Base-by-base conservation (phyloP, 2,113 vertebrate genomes). In the Anser cygnoides region DNA sequence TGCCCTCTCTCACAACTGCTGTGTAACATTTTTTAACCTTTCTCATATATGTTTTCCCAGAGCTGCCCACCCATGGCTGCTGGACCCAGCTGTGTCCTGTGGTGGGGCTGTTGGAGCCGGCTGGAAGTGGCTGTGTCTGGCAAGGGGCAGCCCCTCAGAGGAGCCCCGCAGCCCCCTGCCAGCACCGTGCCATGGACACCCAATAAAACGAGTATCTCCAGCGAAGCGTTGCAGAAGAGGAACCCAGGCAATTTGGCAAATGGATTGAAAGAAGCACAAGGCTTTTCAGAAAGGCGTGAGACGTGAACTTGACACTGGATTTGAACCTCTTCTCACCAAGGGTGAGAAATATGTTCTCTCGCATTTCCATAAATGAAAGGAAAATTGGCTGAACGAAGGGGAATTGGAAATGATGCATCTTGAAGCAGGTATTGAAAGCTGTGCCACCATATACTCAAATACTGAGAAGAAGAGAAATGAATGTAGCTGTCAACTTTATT, bases 11-110 rank as follows among this genome's bases (percentile, higher is more conserved):
- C 33, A 59, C 58, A 59, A 20, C 20, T n/a, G 33, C 58, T 13
- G 20, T 17, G 6, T 22, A n/a, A n/a, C 58, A 59, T 13, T 29
- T 55, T 70, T 41, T 49, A 50, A 3, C 1, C 46, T 77, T 63
- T 84, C n/a, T 77, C 31, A 57, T 41, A 23, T 13, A 71, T 0
- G 1, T 29, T 63, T 31, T 46, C 33, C 28, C 7, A 0, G 4
- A 35, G 49, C 4, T 0, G 0, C 15, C n/a, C 23, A 35, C 0
- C 4, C 2, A 14, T 6, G 15, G 20, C 37, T 10, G 62, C 0
- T 9, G 22, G 78, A 14, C 12, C 39, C 15, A 41, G n/a, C 46
- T 0, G 0, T 62, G 46, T 39, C 46, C 33, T n/a, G 54, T 0
- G 1, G 29, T 12, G 35, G 41, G 22, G 9, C 0, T 1, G 3